Percentiles rank a stretch among this genome's conserved stretches.
phyloP scores from a whole-genome alignment of 2,113 vertebrate genomes.

The Vimba vimba region DNA sequence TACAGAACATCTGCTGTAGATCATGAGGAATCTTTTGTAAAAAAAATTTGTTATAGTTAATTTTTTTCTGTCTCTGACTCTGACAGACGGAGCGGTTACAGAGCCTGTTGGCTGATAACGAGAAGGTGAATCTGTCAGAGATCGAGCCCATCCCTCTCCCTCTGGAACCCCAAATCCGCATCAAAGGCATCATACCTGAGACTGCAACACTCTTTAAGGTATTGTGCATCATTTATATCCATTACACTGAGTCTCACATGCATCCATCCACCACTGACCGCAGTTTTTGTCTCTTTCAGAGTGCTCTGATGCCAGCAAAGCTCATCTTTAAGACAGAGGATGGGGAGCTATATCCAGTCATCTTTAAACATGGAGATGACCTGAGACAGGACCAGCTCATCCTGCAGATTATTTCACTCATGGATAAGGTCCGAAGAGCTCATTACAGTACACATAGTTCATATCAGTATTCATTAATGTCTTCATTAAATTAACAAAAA shows the following conservation, averaged over 20 bases:
- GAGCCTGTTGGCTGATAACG: constrained; percentile 91
- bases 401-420: constrained; percentile 98
- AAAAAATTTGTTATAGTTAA: not conserved
- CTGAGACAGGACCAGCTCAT: constrained; percentile 98
- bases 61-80: constrained; percentile 31
- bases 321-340: constrained; percentile 96
- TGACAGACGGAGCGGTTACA: constrained; percentile 92
- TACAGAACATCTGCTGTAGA: constrained; percentile 35
- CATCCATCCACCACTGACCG: not conserved
- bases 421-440: constrained; percentile 89
- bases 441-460: not conserved
- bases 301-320: constrained; percentile 97
- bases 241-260: not conserved
- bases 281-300: constrained; percentile 73
- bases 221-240: constrained; percentile 33
- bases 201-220: constrained; percentile 98
- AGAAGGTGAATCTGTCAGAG: constrained; percentile 95
- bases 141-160: constrained; percentile 96
- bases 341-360: constrained; percentile 92
- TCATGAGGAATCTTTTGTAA: not conserved
- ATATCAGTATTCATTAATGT: not conserved
- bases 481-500: no score
- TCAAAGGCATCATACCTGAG: constrained; percentile 94
- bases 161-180: constrained; percentile 93
- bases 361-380: constrained; percentile 98